phyloP scores from a whole-genome alignment of 2,888 invertebrate genomes.

The Amphipyra berbera region DNA sequence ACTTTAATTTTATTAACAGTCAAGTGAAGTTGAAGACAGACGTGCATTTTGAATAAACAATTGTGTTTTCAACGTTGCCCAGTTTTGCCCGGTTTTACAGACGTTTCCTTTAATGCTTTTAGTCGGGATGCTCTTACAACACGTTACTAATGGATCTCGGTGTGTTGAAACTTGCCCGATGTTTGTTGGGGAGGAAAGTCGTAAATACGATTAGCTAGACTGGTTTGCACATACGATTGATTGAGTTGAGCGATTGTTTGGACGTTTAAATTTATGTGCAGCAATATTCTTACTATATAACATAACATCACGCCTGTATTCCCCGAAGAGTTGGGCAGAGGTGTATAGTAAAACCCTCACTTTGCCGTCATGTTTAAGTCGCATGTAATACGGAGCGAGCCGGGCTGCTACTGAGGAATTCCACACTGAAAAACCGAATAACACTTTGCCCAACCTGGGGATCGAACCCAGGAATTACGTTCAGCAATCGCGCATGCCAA shows the following conservation, averaged over 20 bases:
- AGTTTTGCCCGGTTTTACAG: slow-evolving; percentile 34
- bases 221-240: slow-evolving; percentile 26
- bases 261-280: not conserved
- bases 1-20: slow-evolving; percentile 22
- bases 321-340: too few species aligned
- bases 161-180: slow-evolving; percentile 19
- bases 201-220: slow-evolving; percentile 11
- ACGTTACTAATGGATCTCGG: slow-evolving; percentile 52
- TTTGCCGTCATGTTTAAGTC: too few species aligned
- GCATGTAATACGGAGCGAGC: too few species aligned
- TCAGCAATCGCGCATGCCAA: too few species aligned
- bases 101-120: slow-evolving; percentile 60
- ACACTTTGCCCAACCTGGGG: too few species aligned
- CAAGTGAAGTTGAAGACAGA: slow-evolving; percentile 56
- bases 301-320: too few species aligned
- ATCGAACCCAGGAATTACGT: too few species aligned
- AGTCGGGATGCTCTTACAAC: slow-evolving; percentile 44
- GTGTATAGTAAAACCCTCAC: too few species aligned
- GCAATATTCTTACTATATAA: too few species aligned
- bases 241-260: slow-evolving; percentile 9
- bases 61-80: slow-evolving; percentile 39
- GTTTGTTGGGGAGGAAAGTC: slow-evolving; percentile 8
- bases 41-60: slow-evolving; percentile 70
- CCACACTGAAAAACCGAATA: too few species aligned
- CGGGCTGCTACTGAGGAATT: too few species aligned